Evolutionary conservation across 2,888 invertebrate species (phyloP), one percentile per base, ranked within the genome.

Genomic region (Dione juno): DNA sequence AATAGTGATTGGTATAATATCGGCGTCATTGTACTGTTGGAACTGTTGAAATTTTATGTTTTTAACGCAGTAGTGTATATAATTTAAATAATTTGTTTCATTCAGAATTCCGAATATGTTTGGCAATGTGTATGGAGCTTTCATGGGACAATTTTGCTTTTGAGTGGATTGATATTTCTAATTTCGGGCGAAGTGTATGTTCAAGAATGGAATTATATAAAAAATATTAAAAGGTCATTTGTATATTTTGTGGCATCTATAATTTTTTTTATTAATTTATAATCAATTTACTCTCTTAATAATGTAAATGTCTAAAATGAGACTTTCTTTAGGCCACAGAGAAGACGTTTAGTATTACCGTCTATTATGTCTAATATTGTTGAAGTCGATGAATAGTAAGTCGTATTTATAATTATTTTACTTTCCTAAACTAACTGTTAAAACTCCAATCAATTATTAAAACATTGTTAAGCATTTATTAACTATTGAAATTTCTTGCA

Each of bases 81-180:
- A 41, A 43, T 59, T 64, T 19, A 65, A 14, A 9, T 14, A 21
- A 37, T 67, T 3, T 48, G 45, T 59, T 16, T 50, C 50, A 74
- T 73, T 69, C 65, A 92, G 92, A 88, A 87, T 75, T 77, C 82
- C 14, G 78, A 82, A 9, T 41, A 68, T 14, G 82, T 87, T 66
- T 93, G 92, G 93, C 89, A 89, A 74, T 84, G 90, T 74, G 87
- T 92, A 69, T 92, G 92, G 92, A 89, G 91, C 74, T 90, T 89
- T 77, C 92, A 93, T 72, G 92, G 87, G 3, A 72, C 81, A 16
- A 73, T 92, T 16, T 74, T 92, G 52, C 81, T 87, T 41, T n/a
- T 86, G 28, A 87, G 87, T 74, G 93, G 93, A 45, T 48, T 88
- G 9, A 74, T 86, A 37, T 92, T 92, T 78, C 74, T 93, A 35